Base-by-base conservation (phyloP, 2,797 vertebrate genomes). In the Platalea minor region DNA sequence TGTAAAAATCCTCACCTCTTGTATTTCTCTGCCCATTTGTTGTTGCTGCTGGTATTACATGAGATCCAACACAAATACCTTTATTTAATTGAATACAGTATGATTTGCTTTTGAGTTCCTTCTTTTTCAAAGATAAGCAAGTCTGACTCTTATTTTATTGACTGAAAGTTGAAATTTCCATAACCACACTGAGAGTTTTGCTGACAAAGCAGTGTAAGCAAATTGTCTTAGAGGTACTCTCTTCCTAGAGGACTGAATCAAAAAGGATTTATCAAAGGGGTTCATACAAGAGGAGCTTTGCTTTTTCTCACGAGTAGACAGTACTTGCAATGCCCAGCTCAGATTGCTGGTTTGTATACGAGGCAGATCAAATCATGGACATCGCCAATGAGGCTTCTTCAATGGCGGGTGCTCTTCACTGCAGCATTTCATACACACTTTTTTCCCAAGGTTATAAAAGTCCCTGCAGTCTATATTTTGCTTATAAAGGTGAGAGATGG, bases 121-220 rank as follows among this genome's bases (percentile, higher is more conserved):
- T 57, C 26, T 57, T 92, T 77, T 68, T 54, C 51, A 46, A 82
- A 89, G 68, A 72, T 57, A 91, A 84, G 51, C 57, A 94, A 46
- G 54, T 53, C 60, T 68, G 48, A 17, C n/a, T 92, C 67, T 76
- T 82, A 18, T 84, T 72, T 67, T 65, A 63, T 70, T 83, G 86
- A 91, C 51, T 80, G 53, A 51, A 75, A 65, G 48, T 53, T 93
- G 64, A 70, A 72, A 84, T 92, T 76, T 96, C 69, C 85, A 75
- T 72, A 89, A 85, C 60, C 57, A 60, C 31, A 12, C 4, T 12
- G 50, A 53, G 39, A 83, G 17, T 61, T 60, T 84, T 90, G 88
- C 90, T 95, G 91, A 93, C 88, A 93, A 85, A 88, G 85, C 80
- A 88, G 37, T 7, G 13, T 65, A 81, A 90, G 69, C 45, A 86